Base-by-base conservation (phyloP, 2,113 vertebrate genomes). In the Lamprologus tigripictilis region DNA sequence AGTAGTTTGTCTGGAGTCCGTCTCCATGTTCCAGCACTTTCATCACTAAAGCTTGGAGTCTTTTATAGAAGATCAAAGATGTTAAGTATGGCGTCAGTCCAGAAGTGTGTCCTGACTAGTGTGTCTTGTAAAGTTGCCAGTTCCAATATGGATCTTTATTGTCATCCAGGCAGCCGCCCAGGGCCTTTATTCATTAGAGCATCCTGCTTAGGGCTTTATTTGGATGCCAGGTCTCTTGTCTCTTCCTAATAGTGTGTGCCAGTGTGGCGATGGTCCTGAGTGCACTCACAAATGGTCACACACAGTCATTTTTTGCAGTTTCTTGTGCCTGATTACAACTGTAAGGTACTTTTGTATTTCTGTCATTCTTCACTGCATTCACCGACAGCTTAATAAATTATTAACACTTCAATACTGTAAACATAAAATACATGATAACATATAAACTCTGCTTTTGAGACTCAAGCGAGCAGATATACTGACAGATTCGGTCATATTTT, bases 161-260 rank as follows among this genome's bases (percentile, higher is more conserved):
- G 86, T 93, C 86, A 83, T 76, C 26, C 51, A 88, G 76, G 53
- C 63, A 83, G 68, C 55, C 78, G 5, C 49, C 58, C 10, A 83
- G 88, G 88, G 68, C 31, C 71, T 11, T 84, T 82, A 68, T 82
- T 92, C 85, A 86, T 91, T 89, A 87, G 28, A 66, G 73, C 63
- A 71, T 89, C 86, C 63, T 88, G 89, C 86, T 82, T 37, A 76
- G n/a, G 49, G 82, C 37, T 83, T 9, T 85, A 16, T 90, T 86
- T 83, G 53, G 45, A 90, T 89, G 89, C 87, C 82, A 87, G 73
- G 47, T 66, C 66, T 83, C 42, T 81, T 40, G 35, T 80, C 76
- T 84, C 26, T 82, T 61, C 35, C 57, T 85, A 35, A 87, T 90
- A 85, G 33, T 6, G 12, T 78, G 21, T 61, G 85, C 76, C 40